phyloP scores from a whole-genome alignment of 1,140 invertebrate genomes.

The Chionoecetes opilio region DNA sequence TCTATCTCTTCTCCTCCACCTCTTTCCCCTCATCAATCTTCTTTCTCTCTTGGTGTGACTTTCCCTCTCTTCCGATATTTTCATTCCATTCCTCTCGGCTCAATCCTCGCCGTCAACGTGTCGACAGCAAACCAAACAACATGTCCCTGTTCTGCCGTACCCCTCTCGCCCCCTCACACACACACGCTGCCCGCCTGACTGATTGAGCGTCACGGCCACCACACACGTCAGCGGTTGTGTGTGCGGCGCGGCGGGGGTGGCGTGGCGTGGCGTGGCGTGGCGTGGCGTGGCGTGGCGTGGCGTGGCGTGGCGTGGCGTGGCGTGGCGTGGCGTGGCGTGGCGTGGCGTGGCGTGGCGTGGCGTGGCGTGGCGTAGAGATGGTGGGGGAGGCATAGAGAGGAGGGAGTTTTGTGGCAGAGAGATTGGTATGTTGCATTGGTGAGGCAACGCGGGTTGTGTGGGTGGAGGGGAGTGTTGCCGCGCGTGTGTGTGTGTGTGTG shows the following conservation, averaged over 20 bases:
- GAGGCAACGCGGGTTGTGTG: neutral
- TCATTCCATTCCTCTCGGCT: neutral
- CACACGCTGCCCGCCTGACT: neutral
- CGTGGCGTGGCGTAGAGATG: no score
- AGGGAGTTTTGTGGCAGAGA: no score
- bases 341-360: no score
- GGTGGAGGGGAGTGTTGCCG: no score
- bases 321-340: no score
- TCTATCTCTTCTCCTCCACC: neutral
- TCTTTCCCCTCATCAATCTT: neutral
- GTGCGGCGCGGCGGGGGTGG: neutral
- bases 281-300: no score
- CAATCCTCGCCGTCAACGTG: neutral
- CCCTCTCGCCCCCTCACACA: no score
- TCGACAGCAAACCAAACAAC: neutral
- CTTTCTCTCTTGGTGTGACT: no score
- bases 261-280: neutral
- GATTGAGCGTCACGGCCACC: neutral
- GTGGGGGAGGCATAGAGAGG: no score
- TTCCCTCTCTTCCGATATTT: no score
- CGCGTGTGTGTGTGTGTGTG: neutral
- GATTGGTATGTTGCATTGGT: neutral
- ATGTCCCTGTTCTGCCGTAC: neutral
- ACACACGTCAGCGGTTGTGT: neutral
- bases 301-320: no score